Base-by-base conservation (phyloP, 2,113 vertebrate genomes). In the Pteropus alecto region DNA sequence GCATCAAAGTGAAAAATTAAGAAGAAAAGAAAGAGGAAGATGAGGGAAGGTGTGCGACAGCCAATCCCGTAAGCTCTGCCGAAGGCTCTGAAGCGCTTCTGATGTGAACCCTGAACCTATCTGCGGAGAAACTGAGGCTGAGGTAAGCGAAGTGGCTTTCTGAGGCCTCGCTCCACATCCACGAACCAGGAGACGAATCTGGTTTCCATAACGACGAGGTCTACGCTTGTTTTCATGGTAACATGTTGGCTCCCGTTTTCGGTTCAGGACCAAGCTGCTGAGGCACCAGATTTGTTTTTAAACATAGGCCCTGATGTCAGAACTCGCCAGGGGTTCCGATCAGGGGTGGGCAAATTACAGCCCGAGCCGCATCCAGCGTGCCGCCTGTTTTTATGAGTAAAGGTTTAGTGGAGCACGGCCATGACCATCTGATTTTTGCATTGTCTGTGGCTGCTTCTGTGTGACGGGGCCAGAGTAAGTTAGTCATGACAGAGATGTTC, bases 181-280 rank as follows among this genome's bases (percentile, higher is more conserved):
- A 6, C 16, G 26, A 63, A 61, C 33, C n/a, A 30, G n/a, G 33
- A 79, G 63, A 51, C 58, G 13, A 35, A 70, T n/a, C 26, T 61
- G 51, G 38, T 84, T 60, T 83, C 93, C 82, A 22, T 73, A 54
- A 73, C n/a, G 93, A 87, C 51, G 4, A 83, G 26, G 43, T 78
- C 78, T 90, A 56, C 46, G 26, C 12, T 76, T 93, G 78, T 74
- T 81, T 67, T 70, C 51, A 35, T 18, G 61, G 33, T 51, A 76
- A 65, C 60, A 26, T 30, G 24, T 87, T 85, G 3, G 38, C 24
- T 88, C 71, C 26, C n/a, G 43, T 46, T 51, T 70, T 92, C 48
- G 14, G 15, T 48, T 70, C 63, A 61, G 10, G 48, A 63, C 30
- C 56, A 88, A 35, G 48, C 41, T 5, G 26, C 28, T n/a, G 38